Base-by-base conservation (phyloP, 2,888 invertebrate species). In the Rhogogaster chlorosoma region DNA sequence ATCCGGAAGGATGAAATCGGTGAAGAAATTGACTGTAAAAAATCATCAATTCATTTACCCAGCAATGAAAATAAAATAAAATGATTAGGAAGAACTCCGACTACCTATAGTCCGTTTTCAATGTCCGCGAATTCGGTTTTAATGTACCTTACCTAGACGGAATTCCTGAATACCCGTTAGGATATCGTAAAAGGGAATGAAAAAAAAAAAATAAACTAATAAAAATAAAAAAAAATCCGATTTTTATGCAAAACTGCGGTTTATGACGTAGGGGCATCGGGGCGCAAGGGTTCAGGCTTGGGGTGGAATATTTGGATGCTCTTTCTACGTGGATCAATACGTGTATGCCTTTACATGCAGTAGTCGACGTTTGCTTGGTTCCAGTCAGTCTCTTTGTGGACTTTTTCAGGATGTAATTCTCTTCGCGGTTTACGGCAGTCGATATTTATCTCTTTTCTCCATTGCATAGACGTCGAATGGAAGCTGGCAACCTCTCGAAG, bases 301-400 rank as follows among this genome's bases (percentile, higher is more conserved):
- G 80, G 61, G 61, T 49, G 38, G 84, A 78, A 84, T 84, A 84
- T 84, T 84, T 64, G 42, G 77, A 84, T 84, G 84, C 67, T 84
- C 78, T 78, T 84, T 67, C 84, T 36, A 38, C 32, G 64, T 26
- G 84, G 84, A 84, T 84, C 84, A 84, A 84, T 84, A 84, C 84
- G 42, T n/a, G 61, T 80, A 61, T 61, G 36, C 38, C 42, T 78
- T 82, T 75, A 49, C 18, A 22, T 67, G 70, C 9, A 67, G 75
- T 70, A 78, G 78, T 26, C 61, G 80, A 80, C 61, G 61, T 80
- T 80, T 80, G 57, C 61, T 38, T 61, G 57, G 36, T 38, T 61
- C 38, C 38, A 61, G 61, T 61, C 26, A n/a, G 22, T 57, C 10
- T 22, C 38, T 61, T 22, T 38, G 57, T 77, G 26, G 26, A 73